phyloP scores from a whole-genome alignment of 2,113 vertebrate genomes.

The Ploceus nigricollis region DNA sequence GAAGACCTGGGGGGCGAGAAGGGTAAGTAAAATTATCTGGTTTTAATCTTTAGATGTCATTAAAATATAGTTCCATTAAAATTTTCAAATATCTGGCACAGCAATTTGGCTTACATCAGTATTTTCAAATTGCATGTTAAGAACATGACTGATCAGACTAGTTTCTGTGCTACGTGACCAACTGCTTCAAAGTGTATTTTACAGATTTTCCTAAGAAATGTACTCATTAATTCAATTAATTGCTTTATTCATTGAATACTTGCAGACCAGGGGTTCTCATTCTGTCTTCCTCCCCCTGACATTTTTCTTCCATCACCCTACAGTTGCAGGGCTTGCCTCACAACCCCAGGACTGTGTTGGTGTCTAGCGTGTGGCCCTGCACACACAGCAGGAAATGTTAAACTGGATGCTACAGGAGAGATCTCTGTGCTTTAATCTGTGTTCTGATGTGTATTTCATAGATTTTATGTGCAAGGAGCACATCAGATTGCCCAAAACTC shows the following conservation, averaged over 20 bases:
- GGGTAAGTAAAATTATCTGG: neutral
- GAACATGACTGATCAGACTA: neutral
- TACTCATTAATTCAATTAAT: neutral
- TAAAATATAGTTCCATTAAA: neutral
- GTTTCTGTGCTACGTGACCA: neutral
- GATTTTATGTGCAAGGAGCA: neutral
- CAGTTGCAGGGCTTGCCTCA: neutral
- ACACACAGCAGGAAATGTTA: neutral
- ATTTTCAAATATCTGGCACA: neutral
- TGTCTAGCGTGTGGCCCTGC: fast-evolving
- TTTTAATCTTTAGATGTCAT: neutral
- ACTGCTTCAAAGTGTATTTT: neutral
- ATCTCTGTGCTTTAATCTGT: neutral
- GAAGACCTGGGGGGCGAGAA: neutral
- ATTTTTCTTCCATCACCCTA: neutral
- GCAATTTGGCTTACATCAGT: neutral
- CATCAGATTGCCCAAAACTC: slow-evolving; percentile 19
- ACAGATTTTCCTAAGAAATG: neutral
- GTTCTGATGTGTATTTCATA: neutral
- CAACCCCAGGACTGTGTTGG: neutral
- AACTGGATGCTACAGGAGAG: neutral
- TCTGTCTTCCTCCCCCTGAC: neutral
- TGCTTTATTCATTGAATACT: neutral
- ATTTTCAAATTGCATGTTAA: neutral
- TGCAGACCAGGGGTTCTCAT: neutral